Evolutionary conservation across 1,140 invertebrate species (phyloP), one percentile per base, ranked within the genome.

Genomic region (Trissolcus basalis): DNA sequence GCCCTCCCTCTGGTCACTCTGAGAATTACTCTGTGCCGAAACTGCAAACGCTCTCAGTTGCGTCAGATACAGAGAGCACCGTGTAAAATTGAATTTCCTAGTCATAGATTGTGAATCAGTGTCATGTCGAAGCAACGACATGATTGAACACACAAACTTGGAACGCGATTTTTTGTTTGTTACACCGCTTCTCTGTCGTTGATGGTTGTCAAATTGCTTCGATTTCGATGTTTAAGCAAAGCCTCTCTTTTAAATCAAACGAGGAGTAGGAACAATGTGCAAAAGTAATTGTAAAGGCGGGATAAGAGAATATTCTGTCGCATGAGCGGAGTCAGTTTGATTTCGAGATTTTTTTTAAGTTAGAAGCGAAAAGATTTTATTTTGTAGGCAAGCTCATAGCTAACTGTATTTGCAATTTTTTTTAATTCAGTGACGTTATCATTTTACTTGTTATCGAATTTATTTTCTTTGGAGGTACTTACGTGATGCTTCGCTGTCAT

Each of bases 11-110:
- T 49, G 82, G 70, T 39, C 87, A 87, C 14, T 73, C 82, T 8
- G 90, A 90, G 64, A 91, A 91, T 68, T 91, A 91, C 65, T 90
- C 90, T 4, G 89, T 91, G 33, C 90, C 90, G 19, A 90, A 89
- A 74, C 78, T 90, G 32, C 89, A 90, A 73, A 83, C 84, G 6
- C 81, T 88, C 13, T 87, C 86, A 3, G 82, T 88, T 5, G 83
- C 84, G 0, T 84, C 86, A 6, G 87, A 88, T 41, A 82, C 82
- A 11, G 86, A 88, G 44, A 87, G 86, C 65, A 87, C 83, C 14
- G 82, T 87, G 48, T 88, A 86, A 79, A 68, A 72, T 76, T 69
- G 58, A 81, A 80, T 80, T 32, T 82, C 81, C 86, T 87, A 87
- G 85, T 87, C 84, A 79, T 82, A 78, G 60, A 68, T 73, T 71